Evolutionary conservation across 2,113 vertebrate genomes (phyloP), one percentile per base, ranked within the genome.

Genomic region (Neogale vison): DNA sequence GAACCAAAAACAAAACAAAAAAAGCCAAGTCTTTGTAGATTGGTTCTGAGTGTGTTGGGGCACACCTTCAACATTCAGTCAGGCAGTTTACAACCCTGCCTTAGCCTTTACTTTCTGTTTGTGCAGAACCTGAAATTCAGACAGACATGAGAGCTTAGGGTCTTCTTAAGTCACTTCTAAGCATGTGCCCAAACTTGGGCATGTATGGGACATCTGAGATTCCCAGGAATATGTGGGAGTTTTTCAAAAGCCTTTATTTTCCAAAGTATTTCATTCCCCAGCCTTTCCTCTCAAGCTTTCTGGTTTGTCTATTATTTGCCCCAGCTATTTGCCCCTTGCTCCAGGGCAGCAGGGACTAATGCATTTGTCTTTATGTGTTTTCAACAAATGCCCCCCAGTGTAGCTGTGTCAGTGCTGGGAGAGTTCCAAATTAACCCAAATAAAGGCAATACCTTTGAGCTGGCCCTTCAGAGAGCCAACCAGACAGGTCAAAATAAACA

Each of bases 331-430:
- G 92, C 57, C 11, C 57, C 36, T 93, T 93, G 39, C 7, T 57
- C 45, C 36, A 76, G 69, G 45, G 61, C 36, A 97, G 7, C n/a
- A 94, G 26, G 2, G 7, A 31, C 45, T 88, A 96, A 93, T 29
- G 36, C 10, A 96, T 79, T 81, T 94, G 45, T 36, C 80, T 90
- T 89, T 96, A 80, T 82, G 88, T 76, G 26, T 93, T 96, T 94
- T 92, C n/a, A 94, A 88, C 34, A 96, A 94, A 81, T 77, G 26
- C 42, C 4, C 50, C 18, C 2, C 45, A 42, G 20, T 77, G 11
- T 45, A 83, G 34, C 39, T 63, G 36, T 77, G 42, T 95, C 85
- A 90, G 24, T 74, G n/a, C 26, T 76, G 31, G 45, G 31, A 90
- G 29, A 82, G 45, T 47, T 97, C 69, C 17, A 13, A 88, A 61